phyloP scores from a whole-genome alignment of 2,888 invertebrate genomes.

The Melinaea marsaeus region DNA sequence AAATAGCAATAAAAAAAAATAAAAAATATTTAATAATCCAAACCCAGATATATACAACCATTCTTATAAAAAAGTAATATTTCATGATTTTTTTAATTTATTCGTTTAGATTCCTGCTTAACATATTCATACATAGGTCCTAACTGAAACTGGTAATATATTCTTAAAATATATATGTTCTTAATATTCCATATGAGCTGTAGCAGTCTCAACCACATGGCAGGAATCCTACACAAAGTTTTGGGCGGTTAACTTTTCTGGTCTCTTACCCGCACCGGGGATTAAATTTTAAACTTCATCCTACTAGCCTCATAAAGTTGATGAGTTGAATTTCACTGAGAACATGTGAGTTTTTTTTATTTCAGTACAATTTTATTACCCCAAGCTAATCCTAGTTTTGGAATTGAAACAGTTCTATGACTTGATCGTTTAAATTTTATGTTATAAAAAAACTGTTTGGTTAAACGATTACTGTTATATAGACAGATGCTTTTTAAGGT shows the following conservation, averaged over 20 bases:
- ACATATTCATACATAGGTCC: not conserved
- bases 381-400: not conserved
- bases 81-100: not conserved
- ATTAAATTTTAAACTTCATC: slow-evolving; percentile 70
- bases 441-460: no score
- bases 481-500: no score
- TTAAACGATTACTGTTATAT: no score
- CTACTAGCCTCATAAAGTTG: slow-evolving; percentile 64
- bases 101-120: not conserved
- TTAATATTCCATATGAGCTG: slow-evolving; percentile 29
- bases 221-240: slow-evolving; percentile 46
- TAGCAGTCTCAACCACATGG: slow-evolving; percentile 37
- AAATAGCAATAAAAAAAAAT: no score
- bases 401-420: no score
- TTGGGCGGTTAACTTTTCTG: slow-evolving; percentile 66
- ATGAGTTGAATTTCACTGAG: slow-evolving; percentile 54
- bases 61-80: no score
- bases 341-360: slow-evolving; percentile 37
- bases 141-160: not conserved
- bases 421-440: no score
- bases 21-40: no score
- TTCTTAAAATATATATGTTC: slow-evolving; percentile 19
- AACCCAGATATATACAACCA: no score
- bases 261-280: slow-evolving; percentile 60
- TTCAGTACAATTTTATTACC: slow-evolving; percentile 18